phyloP scores from a whole-genome alignment of 2,797 vertebrate genomes.

The Acrocephalus scirpaceus region DNA sequence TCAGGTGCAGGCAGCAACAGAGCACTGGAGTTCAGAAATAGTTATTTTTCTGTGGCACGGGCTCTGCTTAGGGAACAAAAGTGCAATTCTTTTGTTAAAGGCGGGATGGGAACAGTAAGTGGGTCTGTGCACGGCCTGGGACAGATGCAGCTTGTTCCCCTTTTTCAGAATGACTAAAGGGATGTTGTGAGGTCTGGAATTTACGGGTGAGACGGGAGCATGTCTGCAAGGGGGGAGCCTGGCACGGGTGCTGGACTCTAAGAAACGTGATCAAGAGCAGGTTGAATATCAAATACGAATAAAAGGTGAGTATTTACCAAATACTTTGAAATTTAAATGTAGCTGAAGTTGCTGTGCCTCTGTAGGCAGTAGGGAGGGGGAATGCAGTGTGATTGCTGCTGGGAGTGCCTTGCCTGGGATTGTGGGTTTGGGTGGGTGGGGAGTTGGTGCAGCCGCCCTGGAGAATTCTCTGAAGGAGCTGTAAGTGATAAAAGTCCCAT shows the following conservation, averaged over 20 bases:
- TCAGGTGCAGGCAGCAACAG: background rate
- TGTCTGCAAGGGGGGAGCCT: background rate
- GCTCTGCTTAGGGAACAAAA: slow-evolving; percentile 17
- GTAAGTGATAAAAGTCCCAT: background rate
- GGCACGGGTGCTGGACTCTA: background rate
- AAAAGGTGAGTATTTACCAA: background rate
- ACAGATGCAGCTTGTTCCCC: slow-evolving; percentile 37
- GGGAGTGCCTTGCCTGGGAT: background rate
- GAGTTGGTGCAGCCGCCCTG: accelerated
- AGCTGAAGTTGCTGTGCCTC: accelerated
- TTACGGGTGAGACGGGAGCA: background rate
- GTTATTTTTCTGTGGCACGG: background rate
- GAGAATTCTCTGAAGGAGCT: background rate
- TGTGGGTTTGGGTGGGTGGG: background rate
- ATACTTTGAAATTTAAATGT: background rate
- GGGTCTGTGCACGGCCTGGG: background rate
- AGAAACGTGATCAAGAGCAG: background rate
- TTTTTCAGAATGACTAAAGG: background rate
- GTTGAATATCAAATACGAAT: accelerated
- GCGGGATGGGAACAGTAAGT: background rate
- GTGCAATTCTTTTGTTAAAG: slow-evolving; percentile 39
- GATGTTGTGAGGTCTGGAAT: slow-evolving; percentile 1
- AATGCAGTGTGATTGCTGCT: background rate
- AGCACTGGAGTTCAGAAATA: background rate
- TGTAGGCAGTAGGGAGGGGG: background rate